Conservation (phyloP, 2,797 vertebrate genomes). For the Tolypeutes matacus region DNA sequence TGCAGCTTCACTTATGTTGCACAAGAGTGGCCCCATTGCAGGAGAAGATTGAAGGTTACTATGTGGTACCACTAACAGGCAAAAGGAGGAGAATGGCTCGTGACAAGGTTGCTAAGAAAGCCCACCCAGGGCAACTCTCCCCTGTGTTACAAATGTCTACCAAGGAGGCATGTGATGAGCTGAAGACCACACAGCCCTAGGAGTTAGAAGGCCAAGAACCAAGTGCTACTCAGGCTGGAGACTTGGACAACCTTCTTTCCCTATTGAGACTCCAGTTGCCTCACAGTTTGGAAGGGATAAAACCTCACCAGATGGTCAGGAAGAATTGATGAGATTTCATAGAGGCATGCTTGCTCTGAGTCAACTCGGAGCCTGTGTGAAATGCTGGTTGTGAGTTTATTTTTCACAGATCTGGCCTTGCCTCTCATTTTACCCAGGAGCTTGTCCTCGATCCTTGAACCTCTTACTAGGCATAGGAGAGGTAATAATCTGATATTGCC, state of each 20-base stretch:
- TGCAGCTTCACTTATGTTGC: not conserved
- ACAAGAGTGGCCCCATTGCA: not conserved
- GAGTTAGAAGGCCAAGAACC: not conserved
- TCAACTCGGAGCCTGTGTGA: not conserved
- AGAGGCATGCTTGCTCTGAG: not conserved
- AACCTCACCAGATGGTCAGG: not conserved
- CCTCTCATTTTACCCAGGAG: not conserved
- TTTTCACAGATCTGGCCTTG: constrained; percentile 51
- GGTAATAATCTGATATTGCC: constrained; percentile 62
- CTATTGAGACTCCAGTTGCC: not conserved
- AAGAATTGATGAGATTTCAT: not conserved
- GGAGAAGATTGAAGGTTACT: not conserved
- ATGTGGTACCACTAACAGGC: not conserved
- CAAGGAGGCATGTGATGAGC: not conserved
- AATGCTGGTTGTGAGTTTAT: not conserved
- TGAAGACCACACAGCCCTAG: not conserved
- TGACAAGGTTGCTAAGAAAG: not conserved
- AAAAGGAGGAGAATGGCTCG: not conserved
- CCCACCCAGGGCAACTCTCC: not conserved
- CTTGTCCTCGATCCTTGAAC: constrained; percentile 62
- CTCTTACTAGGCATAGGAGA: constrained; percentile 42
- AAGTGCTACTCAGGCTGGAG: not conserved
- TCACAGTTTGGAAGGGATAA: not conserved
- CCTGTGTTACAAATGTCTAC: not conserved
- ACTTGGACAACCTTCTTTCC: not conserved